Percentiles rank a stretch among this genome's conserved stretches.
Evolutionary conservation across 2,888 invertebrate genomes (phyloP).

Genomic region (Subacronicta megacephala): DNA sequence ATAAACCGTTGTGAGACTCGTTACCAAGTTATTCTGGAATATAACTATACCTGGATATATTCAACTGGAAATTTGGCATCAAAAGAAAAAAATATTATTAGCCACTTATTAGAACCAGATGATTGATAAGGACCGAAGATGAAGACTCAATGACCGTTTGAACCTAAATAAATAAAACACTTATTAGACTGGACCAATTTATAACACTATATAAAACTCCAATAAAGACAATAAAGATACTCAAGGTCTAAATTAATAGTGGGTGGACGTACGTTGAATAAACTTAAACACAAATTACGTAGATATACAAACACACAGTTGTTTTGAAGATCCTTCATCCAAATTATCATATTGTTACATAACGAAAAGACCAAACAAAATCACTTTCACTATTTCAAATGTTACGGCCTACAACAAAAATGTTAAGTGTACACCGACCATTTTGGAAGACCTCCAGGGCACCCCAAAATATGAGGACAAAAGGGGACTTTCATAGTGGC

Average conservation of each 20-base stretch:
- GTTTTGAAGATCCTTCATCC: conserved; percentile 20
- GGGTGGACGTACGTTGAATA: conserved; percentile 5
- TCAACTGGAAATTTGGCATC: too few relatives aligned
- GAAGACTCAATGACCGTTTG: too few relatives aligned
- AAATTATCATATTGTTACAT: conserved; percentile 43
- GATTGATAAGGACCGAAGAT: too few relatives aligned
- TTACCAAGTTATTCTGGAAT: too few relatives aligned
- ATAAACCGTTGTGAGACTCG: too few relatives aligned
- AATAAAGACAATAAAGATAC: background rate
- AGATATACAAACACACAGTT: conserved; percentile 9
- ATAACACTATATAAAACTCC: background rate
- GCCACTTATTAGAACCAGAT: too few relatives aligned
- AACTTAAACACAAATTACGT: conserved; percentile 5
- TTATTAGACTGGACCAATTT: too few relatives aligned
- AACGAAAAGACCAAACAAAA: conserved; percentile 30
- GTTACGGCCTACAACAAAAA: conserved; percentile 31
- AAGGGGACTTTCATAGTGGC: conserved; percentile 29
- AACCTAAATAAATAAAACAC: too few relatives aligned
- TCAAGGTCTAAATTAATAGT: conserved; percentile 5
- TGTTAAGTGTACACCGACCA: conserved; percentile 30
- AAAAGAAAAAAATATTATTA: too few relatives aligned
- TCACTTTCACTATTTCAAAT: conserved; percentile 55
- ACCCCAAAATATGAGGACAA: conserved; percentile 7
- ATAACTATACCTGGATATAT: too few relatives aligned
- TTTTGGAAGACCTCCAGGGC: conserved; percentile 19